Evolutionary conservation across 2,888 invertebrate species (phyloP), one percentile per base, ranked within the genome.

Genomic region (Cephus runcator): DNA sequence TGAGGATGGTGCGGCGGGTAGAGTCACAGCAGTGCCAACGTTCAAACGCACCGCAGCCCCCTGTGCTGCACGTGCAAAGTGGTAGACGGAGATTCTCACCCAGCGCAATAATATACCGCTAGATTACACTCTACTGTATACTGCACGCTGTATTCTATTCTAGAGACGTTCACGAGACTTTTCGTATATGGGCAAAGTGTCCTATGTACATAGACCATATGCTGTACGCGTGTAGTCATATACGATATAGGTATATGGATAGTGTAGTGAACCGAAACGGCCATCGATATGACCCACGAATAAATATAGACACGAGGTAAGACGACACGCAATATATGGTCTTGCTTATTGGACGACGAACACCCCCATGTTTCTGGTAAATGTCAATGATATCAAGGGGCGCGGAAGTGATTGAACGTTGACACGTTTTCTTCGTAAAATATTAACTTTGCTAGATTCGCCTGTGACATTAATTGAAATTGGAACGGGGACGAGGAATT

Each of bases 81-180:
- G 23, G 23, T 56, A 56, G 23, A 9, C 56, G 2, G 56, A 56
- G 23, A 56, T 23, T 56, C 9, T 30, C 73, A 36, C 30, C n/a
- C 34, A 6, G 77, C 35, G 68, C 30, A 74, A 77, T 73, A 77
- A 36, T 34, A 69, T 69, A 69, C 33, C 73, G 35, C 69, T 77
- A 35, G 69, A 77, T 74, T 73, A 4, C 30, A 74, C 69, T 23
- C 36, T 23, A 56, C 9, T 56, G 9, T 23, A 9, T 23, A 9
- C 23, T 9, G 2, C 23, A 56, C 23, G 1, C 56, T 56, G 9
- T 56, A 56, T 23, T 56, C 56, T 56, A 23, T 56, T 56, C 23
- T 23, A 1, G 23, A 40, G 40, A 23, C 23, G 9, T 56, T 56
- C 56, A 56, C 23, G 23, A 56, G 56, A 9, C 9, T 56, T 56